A percentile compares a stretch with the other conserved stretches of the same genome.
Conservation (phyloP, 2,888 invertebrate species). For the Strigamia crassipes region DNA sequence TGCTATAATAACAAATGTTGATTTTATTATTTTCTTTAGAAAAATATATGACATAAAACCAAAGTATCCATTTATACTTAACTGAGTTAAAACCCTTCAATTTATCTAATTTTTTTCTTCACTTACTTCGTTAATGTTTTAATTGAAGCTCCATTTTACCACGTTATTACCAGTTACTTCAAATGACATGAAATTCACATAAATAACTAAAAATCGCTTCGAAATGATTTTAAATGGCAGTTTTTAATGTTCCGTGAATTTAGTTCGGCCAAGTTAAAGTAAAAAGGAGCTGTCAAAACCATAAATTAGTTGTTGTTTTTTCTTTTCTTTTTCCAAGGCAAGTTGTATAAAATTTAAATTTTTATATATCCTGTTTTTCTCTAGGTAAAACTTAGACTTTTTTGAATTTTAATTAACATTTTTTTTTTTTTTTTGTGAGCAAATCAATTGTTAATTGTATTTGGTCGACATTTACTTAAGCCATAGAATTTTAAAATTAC, state of each 20-base stretch:
- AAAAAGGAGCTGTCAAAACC: not conserved
- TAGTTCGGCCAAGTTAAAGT: not conserved
- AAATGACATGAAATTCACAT: not conserved
- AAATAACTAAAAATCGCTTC: not conserved
- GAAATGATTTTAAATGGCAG: not conserved
- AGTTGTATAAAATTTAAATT: not conserved
- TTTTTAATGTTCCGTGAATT: not conserved
- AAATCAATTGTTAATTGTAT: not conserved
- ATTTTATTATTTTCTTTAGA: not conserved
- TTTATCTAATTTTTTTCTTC: not conserved
- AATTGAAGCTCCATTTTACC: not conserved
- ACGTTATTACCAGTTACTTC: not conserved
- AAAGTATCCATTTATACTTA: not conserved
- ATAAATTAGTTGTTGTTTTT: not conserved
- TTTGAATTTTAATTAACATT: not conserved
- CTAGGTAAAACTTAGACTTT: not conserved
- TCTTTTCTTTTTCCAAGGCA: not conserved
- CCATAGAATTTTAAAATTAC: not conserved
- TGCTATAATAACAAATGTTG: not conserved
- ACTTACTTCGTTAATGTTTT: not conserved
- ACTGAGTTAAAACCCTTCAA: not conserved
- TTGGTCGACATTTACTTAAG: not conserved
- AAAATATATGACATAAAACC: not conserved
- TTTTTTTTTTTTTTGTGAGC: not conserved
- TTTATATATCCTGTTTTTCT: not conserved